Conservation (phyloP, 2,113 vertebrate genomes). For the Gavia stellata region DNA sequence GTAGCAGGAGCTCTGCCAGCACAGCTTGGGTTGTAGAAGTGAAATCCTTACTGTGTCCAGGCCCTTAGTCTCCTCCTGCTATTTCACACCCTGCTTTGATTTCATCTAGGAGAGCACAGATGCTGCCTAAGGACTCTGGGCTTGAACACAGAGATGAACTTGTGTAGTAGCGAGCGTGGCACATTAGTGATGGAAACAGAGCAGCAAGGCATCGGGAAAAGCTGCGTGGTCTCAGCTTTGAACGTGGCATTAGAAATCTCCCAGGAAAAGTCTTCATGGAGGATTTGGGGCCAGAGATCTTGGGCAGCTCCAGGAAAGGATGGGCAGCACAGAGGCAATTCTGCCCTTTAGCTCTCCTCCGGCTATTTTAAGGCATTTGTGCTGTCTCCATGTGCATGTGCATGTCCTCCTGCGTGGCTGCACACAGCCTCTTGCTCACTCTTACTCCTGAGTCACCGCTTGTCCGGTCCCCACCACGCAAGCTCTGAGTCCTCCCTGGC, state of each 20-base stretch:
- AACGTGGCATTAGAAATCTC: background rate
- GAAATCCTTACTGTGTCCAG: background rate
- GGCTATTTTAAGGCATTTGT: background rate
- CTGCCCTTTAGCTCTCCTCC: background rate
- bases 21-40: background rate
- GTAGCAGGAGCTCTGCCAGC: background rate
- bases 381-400: accelerated
- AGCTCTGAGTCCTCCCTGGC: background rate
- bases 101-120: background rate
- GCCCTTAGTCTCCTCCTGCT: background rate
- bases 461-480: background rate
- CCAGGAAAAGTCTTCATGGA: background rate
- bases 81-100: background rate
- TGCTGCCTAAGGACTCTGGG: background rate
- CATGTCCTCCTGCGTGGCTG: accelerated
- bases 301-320: background rate
- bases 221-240: background rate
- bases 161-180: background rate
- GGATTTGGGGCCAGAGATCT: background rate
- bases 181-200: background rate
- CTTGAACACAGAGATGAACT: background rate
- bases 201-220: background rate
- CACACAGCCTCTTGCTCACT: background rate
- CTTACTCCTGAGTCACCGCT: background rate
- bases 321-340: background rate